Conservation (phyloP, 2,797 vertebrate species). For the Labroides dimidiatus region DNA sequence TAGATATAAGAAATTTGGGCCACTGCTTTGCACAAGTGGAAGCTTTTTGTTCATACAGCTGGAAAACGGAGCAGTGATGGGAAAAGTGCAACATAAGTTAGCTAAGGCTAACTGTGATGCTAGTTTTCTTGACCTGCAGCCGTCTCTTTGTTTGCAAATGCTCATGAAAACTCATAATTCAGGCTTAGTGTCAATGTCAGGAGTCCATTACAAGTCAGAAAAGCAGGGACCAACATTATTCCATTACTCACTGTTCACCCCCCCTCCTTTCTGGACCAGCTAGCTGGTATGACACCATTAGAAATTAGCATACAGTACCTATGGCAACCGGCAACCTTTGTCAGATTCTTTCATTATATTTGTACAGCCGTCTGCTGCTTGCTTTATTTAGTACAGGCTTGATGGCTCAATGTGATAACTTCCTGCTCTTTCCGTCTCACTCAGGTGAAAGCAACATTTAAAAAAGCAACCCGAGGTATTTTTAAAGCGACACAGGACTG, state of each 20-base stretch:
- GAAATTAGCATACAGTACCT: conserved; percentile 88
- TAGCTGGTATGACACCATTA: conserved; percentile 79
- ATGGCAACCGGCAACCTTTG: conserved; percentile 88
- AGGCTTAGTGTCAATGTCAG: neutral
- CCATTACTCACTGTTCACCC: conserved; percentile 57
- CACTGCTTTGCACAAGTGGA: conserved; percentile 60
- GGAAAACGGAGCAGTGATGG: too few species aligned
- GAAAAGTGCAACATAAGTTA: neutral
- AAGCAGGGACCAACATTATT: conserved; percentile 70
- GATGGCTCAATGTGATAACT: conserved; percentile 74
- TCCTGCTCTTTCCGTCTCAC: conserved; percentile 50
- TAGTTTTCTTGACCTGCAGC: neutral
- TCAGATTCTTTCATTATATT: conserved; percentile 86
- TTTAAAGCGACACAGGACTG: conserved; percentile 10
- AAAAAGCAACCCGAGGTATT: conserved; percentile 40
- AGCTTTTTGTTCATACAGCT: conserved; percentile 35
- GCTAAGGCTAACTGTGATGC: neutral
- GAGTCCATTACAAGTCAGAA: conserved; percentile 43
- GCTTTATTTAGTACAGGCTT: conserved; percentile 79
- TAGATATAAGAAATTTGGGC: conserved; percentile 32
- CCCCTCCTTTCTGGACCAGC: conserved; percentile 34
- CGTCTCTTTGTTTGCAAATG: neutral
- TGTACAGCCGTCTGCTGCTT: conserved; percentile 79
- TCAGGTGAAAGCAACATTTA: conserved; percentile 56
- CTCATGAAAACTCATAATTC: neutral